Conservation (phyloP, 2,113 vertebrate species). For the Xiphorhynchus elegans region DNA sequence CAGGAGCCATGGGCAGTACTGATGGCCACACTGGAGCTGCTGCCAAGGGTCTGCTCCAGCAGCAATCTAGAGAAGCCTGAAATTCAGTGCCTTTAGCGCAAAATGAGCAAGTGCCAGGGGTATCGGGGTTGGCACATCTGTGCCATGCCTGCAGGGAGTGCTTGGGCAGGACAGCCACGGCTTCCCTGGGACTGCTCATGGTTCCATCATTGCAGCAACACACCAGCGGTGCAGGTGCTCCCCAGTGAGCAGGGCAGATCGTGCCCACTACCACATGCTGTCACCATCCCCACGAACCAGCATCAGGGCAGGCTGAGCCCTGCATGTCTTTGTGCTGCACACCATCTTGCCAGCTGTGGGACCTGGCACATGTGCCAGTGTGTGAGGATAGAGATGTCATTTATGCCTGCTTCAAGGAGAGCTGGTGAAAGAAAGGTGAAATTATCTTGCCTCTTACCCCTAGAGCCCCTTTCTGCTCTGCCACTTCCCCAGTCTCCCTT, state of each 20-base stretch:
- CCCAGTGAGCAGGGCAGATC: rapidly evolving
- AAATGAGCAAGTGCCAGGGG: background rate
- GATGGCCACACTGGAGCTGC: background rate
- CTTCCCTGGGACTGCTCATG: rapidly evolving
- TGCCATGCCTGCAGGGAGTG: background rate
- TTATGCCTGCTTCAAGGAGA: background rate
- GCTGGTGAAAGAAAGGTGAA: background rate
- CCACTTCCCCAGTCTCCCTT: background rate
- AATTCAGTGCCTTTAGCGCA: background rate
- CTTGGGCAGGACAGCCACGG: background rate
- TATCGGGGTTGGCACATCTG: rapidly evolving
- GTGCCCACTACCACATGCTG: rapidly evolving
- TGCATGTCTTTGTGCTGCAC: background rate
- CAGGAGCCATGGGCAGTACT: background rate
- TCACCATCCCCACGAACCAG: rapidly evolving
- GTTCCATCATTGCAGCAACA: rapidly evolving
- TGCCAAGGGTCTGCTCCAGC: background rate
- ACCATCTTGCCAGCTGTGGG: background rate
- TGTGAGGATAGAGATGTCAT: background rate
- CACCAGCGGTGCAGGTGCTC: rapidly evolving
- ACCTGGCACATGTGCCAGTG: background rate
- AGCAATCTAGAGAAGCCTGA: background rate
- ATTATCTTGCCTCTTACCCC: background rate
- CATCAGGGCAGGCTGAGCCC: background rate
- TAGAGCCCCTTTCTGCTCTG: background rate